A percentile compares a stretch with the other conserved stretches of the same genome.
Conservation (phyloP, 1,140 invertebrate species). For the Drosophila miranda region DNA sequence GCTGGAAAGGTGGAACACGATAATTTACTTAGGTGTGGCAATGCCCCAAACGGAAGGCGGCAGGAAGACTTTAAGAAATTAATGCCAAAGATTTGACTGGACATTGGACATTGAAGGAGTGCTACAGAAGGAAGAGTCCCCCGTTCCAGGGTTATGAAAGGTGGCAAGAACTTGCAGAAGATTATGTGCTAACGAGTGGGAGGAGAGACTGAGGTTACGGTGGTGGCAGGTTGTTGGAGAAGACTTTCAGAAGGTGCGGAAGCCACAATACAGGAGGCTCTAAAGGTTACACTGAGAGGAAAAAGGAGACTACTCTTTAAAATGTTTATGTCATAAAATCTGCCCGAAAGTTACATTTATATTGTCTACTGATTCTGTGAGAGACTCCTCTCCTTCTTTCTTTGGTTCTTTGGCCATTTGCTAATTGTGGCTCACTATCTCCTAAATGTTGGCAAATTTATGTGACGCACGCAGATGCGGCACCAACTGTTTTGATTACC, state of each 20-base stretch:
- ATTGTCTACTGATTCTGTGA: background rate
- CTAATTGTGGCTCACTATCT: conserved; percentile 79
- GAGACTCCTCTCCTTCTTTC: background rate
- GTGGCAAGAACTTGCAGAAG: conserved; percentile 9
- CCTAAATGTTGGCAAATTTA: conserved; percentile 77
- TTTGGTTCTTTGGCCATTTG: conserved; percentile 32
- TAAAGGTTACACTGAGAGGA: no score
- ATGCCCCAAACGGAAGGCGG: conserved; percentile 38
- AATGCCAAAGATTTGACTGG: conserved; percentile 38
- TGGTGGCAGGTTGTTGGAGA: no score
- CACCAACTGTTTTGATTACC: conserved; percentile 76
- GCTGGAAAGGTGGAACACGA: conserved; percentile 61
- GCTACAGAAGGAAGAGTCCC: background rate
- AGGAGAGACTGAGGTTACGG: no score
- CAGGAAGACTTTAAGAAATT: conserved; percentile 55
- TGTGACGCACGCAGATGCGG: conserved; percentile 70
- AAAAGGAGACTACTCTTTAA: no score
- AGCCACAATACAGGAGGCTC: no score
- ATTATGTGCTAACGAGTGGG: no score
- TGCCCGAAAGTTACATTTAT: conserved; percentile 8
- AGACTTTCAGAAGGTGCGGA: no score
- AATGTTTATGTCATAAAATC: conserved; percentile 8
- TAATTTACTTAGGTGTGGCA: conserved; percentile 75
- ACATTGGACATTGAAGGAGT: background rate
- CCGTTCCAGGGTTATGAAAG: background rate